These are phyloP conservation scores for Nematolebias whitei DNA, from an alignment of 2,113 vertebrate genomes.

Conservation along the genomic window DNA sequence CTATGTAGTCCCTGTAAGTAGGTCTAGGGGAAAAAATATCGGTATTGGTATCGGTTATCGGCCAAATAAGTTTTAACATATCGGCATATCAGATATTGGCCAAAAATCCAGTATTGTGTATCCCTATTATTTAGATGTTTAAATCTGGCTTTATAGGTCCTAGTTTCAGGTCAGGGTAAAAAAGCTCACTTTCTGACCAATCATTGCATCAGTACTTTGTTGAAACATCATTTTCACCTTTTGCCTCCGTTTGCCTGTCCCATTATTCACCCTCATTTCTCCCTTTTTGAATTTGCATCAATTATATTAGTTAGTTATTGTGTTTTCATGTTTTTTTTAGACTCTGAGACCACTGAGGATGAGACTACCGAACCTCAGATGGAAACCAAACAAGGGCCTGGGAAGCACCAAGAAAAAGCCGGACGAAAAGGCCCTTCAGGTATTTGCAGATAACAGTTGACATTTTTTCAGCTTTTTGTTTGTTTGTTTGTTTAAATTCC, in stretches of 20 bases:
- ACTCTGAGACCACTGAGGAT: slow-evolving; percentile 97
- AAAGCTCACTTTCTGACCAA: no score
- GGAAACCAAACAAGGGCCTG: slow-evolving; percentile 82
- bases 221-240: slow-evolving; percentile 31
- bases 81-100: no score
- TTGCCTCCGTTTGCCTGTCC: background rate
- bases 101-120: no score
- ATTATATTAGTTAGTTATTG: background rate
- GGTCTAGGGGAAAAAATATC: no score
- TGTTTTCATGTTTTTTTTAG: slow-evolving; percentile 66
- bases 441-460: slow-evolving; percentile 52
- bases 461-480: background rate
- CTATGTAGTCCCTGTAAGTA: no score
- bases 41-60: no score
- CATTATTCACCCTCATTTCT: background rate
- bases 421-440: slow-evolving; percentile 84
- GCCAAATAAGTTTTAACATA: no score
- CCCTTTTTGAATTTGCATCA: background rate
- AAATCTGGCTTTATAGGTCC: no score
- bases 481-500: background rate
- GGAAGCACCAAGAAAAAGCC: slow-evolving; percentile 86
- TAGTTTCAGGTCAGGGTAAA: no score
- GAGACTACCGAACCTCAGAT: slow-evolving; percentile 91
- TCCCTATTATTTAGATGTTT: no score
- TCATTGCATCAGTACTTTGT: no score